Base-by-base conservation (phyloP, 1,140 invertebrate genomes). In the Caenorhabditis remanei region DNA sequence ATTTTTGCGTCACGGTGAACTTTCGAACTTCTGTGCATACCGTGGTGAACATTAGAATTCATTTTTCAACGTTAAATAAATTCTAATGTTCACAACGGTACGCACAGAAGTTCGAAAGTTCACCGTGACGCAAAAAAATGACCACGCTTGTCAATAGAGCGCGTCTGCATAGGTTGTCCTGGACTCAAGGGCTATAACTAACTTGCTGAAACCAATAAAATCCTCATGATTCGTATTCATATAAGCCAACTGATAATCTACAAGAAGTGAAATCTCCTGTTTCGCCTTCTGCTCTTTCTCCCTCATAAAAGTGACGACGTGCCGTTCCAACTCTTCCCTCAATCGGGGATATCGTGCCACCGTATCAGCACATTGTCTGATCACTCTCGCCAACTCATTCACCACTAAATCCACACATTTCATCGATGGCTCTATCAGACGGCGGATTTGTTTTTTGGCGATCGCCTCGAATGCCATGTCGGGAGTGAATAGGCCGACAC, bases 171-270 rank as follows among this genome's bases (percentile, higher is more conserved):
- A n/a, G n/a, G 50, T 6, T 16, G 16, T 53, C 16, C 13, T 24
- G 61, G 53, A 41, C 11, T 87, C 14, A 16, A 83, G n/a, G 1
- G 11, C 9, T 5, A 7, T 0, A 16, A 75, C 95, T 95, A 95
- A 99, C 97, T 99, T 99, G 90, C 97, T 97, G 94, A 98, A 98
- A 90, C 97, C 97, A 93, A 98, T 98, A 93, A 99, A 99, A 94
- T 99, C 98, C 94, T 99, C 98, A 93, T 99, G 98, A 94, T 99
- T 99, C 58, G 98, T 99, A 93, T 99, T 99, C 97, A 99, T 99
- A 93, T 99, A 99, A 9, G 98, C 97, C 87, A 99, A 94, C 94
- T 99, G 97, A 92, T 97, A 97, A 93, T 99, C 97, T 67, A 99
- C 96, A 58, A 99, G 94, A 88, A 99, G 94, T 61, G 96, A 94